Percentiles rank a stretch among this genome's conserved stretches.
Conservation (phyloP, 2,113 vertebrate genomes). For the Rissa tridactyla region DNA sequence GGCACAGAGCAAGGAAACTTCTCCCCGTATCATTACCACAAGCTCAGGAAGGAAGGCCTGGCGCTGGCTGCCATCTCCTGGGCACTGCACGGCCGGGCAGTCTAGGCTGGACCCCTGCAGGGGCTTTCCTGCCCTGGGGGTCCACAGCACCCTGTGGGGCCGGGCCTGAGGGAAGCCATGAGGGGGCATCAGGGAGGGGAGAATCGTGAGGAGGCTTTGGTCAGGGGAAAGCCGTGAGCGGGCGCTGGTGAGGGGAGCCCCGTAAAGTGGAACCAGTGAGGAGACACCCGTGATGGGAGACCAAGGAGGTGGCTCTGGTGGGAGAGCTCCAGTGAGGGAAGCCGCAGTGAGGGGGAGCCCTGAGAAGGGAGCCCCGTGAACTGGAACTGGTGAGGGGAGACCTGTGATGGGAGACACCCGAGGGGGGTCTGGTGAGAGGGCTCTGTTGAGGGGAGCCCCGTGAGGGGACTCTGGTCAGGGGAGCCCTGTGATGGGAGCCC, state of each 20-base stretch:
- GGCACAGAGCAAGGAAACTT: too few species aligned
- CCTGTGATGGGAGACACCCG: background rate
- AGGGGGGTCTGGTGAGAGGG: background rate
- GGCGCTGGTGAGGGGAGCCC: background rate
- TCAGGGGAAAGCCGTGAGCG: background rate
- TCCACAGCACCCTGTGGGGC: rapidly evolving
- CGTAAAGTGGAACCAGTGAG: background rate
- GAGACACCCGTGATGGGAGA: background rate
- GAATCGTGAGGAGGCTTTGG: background rate
- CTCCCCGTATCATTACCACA: rapidly evolving
- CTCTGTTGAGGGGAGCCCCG: too few species aligned
- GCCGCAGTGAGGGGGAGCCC: background rate
- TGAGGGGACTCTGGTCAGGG: background rate
- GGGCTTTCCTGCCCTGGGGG: background rate
- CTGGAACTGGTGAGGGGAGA: background rate
- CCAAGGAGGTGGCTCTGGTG: background rate
- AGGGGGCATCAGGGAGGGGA: background rate
- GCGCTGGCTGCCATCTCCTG: background rate
- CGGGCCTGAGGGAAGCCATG: background rate
- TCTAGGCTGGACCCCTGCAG: background rate
- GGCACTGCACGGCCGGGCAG: background rate
- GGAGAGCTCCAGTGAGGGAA: too few species aligned
- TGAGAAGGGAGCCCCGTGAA: background rate
- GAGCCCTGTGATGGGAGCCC: background rate
- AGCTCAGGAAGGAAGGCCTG: background rate